A percentile compares a stretch with the other conserved stretches of the same genome.
phyloP scores from a whole-genome alignment of 2,888 invertebrate species.

The Pseudococcus longispinus region DNA sequence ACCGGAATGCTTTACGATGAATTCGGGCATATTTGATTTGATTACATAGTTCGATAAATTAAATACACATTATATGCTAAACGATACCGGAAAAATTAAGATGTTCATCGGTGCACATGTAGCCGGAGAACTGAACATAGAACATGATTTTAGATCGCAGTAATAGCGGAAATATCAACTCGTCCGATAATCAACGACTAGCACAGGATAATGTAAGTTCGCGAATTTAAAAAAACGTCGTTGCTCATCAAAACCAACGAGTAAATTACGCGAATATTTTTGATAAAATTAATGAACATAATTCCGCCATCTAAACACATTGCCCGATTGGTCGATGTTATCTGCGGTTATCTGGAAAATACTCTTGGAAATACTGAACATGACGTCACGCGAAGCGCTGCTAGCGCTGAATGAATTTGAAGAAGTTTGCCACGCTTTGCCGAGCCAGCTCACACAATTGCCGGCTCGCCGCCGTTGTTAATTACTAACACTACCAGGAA shows the following conservation, averaged over 20 bases:
- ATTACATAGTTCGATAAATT: background rate
- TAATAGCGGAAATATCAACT: background rate
- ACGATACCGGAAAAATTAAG: background rate
- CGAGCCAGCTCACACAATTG: background rate
- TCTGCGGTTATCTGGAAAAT: no score
- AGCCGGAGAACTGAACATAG: background rate
- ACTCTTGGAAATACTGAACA: no score
- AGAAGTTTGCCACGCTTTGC: no score
- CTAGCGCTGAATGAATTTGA: background rate
- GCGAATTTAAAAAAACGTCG: background rate
- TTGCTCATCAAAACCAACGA: background rate
- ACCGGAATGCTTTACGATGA: conserved; percentile 64
- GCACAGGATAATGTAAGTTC: background rate
- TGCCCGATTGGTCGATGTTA: conserved; percentile 1
- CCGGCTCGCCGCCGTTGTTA: no score
- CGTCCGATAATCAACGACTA: background rate
- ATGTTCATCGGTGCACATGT: background rate
- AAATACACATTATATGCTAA: background rate
- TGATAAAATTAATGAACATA: background rate
- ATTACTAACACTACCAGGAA: no score
- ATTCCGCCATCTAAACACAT: conserved; percentile 17
- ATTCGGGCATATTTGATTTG: conserved; percentile 59
- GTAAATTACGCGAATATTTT: background rate
- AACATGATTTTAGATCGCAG: background rate
- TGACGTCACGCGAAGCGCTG: background rate